Conservation (phyloP, 2,113 vertebrate species). For the Heliornis fulica region DNA sequence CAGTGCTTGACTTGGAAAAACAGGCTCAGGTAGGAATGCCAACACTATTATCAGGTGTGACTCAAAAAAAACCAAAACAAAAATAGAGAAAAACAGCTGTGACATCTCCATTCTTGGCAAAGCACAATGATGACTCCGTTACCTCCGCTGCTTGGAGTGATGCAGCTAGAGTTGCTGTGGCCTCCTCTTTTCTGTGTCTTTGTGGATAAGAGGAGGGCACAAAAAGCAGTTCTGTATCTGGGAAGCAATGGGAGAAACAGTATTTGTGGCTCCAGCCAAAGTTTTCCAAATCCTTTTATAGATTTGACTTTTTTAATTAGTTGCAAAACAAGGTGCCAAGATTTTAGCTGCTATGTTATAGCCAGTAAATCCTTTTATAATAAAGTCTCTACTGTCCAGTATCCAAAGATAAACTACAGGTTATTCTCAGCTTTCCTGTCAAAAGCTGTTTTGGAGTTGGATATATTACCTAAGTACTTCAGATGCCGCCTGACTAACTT, state of each 20-base stretch:
- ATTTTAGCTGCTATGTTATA: neutral
- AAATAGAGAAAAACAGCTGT: neutral
- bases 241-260: neutral
- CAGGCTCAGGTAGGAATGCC: constrained; percentile 23
- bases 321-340: neutral
- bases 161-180: neutral
- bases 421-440: constrained; percentile 30
- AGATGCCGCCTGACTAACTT: constrained; percentile 5
- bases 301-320: neutral
- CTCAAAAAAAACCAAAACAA: neutral
- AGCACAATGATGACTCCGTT: neutral
- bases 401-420: constrained; percentile 4
- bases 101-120: constrained; percentile 2
- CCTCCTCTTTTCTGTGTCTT: neutral
- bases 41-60: neutral
- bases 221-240: neutral
- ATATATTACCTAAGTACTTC: constrained; percentile 20
- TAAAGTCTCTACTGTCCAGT: neutral
- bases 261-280: neutral
- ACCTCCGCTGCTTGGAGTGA: neutral
- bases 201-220: neutral
- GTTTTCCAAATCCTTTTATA: neutral
- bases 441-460: neutral
- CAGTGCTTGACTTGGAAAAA: neutral
- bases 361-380: neutral